Evolutionary conservation across 64 coral and sea anemone species (phyloP), one percentile per base, ranked within the genome.

Genomic region (Astreopora myriophthalma): DNA sequence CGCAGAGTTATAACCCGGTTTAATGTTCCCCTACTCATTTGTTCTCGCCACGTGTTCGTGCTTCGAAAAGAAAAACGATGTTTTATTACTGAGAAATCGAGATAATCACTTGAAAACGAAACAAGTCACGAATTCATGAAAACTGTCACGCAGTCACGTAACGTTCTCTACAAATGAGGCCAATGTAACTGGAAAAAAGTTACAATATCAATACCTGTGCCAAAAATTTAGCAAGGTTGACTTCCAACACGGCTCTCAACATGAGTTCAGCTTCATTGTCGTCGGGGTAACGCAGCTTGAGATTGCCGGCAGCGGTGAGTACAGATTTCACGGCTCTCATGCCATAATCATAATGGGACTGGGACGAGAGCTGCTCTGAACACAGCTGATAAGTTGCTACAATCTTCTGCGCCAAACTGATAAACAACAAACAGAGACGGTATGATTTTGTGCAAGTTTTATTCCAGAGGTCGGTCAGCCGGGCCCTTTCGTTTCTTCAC

Each of bases 281-380:
- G 37, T 99, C 94, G 1, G 97, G 97, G 62, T 93, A 96, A 9
- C 94, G 94, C 11, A 99, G 67, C 81, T 99, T 99, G 2, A 99
- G 91, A 75, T 99, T 99, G 5, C 97, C 97, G 32, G 97, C 97
- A 4, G 97, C 97, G 9, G 97, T 99, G 26, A 99, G 69, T n/a
- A 99, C 97, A 83, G 97, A 99, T 58, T 99, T 99, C 69, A 99
- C 97, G 1, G 97, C 97, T 19, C 97, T 94, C 97, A 99, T 99
- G 8, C 97, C 97, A 25, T 99, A 99, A 73, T 99, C 97, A 77
- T 99, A 99, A 75, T 99, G 97, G 77, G 97, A 99, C 94, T 99
- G 97, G 34, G 97, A 99, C 42, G 97, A 99, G 75, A 99, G 97
- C 80, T 99, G 97, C 69, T 99, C 97, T 52, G 97, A 99, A 83